Percentiles rank a stretch among this genome's conserved stretches.
phyloP scores from a whole-genome alignment of 2,113 vertebrate genomes.

The Nothocercus julius region DNA sequence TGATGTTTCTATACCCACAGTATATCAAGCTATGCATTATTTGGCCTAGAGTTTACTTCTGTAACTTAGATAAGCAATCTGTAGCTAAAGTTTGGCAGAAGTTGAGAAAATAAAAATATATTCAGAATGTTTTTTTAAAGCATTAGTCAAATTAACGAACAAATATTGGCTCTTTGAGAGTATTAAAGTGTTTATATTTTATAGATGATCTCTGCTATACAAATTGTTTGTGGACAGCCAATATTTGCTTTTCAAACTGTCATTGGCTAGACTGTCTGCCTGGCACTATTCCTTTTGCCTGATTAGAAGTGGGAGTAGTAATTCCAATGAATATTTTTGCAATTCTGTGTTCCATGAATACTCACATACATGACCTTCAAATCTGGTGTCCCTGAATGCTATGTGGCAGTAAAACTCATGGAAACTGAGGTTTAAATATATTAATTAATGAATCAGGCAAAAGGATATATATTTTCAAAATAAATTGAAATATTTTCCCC shows the following conservation, averaged over 20 bases:
- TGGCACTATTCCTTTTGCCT: slow-evolving; percentile 13
- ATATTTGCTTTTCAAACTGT: slow-evolving; percentile 23
- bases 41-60: neutral
- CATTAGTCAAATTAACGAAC: neutral
- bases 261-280: neutral
- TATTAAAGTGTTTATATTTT: slow-evolving; percentile 9
- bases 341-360: neutral
- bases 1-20: neutral
- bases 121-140: slow-evolving; percentile 10
- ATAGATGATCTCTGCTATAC: neutral
- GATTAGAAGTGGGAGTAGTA: neutral
- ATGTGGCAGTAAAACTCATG: neutral
- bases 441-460: neutral
- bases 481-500: neutral
- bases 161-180: slow-evolving; percentile 22
- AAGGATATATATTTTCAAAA: neutral
- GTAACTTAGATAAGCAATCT: neutral
- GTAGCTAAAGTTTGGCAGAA: neutral
- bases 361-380: neutral
- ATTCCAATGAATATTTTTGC: slow-evolving; percentile 9
- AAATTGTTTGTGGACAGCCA: slow-evolving; percentile 9
- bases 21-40: neutral
- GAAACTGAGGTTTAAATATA: neutral
- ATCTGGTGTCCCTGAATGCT: neutral
- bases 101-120: neutral